Percentiles rank a stretch among this genome's conserved stretches.
Conservation (phyloP, 2,888 invertebrate genomes). For the Dryobota labecula region DNA sequence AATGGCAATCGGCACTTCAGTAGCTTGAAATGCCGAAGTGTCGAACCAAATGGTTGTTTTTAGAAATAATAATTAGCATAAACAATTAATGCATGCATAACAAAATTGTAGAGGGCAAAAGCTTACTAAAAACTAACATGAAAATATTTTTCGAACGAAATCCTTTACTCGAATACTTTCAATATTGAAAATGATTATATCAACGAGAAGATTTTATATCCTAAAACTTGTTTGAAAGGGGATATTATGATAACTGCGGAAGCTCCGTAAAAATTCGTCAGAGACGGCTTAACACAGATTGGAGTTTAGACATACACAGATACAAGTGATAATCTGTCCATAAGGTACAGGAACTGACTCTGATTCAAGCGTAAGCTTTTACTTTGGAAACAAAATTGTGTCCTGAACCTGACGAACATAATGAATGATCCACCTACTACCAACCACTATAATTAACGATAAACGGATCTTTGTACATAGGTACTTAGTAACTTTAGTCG, state of each 20-base stretch:
- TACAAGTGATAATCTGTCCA: neutral
- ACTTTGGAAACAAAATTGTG: slow-evolving; percentile 6
- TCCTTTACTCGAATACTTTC: neutral
- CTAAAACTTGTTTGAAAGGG: neutral
- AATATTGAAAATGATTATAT: neutral
- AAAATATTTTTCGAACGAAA: neutral
- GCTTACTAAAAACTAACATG: neutral
- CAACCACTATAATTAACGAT: too few species aligned
- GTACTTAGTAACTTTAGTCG: neutral
- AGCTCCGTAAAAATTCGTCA: neutral
- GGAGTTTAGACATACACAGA: neutral
- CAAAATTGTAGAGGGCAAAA: neutral
- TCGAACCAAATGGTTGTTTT: too few species aligned
- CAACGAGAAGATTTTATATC: neutral
- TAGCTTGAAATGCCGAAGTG: too few species aligned
- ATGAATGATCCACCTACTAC: neutral
- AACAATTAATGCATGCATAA: too few species aligned
- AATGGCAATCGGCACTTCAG: neutral
- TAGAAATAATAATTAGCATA: neutral
- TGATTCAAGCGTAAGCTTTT: neutral
- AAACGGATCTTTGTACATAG: neutral
- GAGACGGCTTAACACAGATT: neutral
- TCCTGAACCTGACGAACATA: neutral
- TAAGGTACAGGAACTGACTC: neutral
- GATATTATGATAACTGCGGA: neutral